A percentile compares a stretch with the other conserved stretches of the same genome.
Evolutionary conservation across 2,113 vertebrate species (phyloP).

Genomic region (Hystrix cristata): DNA sequence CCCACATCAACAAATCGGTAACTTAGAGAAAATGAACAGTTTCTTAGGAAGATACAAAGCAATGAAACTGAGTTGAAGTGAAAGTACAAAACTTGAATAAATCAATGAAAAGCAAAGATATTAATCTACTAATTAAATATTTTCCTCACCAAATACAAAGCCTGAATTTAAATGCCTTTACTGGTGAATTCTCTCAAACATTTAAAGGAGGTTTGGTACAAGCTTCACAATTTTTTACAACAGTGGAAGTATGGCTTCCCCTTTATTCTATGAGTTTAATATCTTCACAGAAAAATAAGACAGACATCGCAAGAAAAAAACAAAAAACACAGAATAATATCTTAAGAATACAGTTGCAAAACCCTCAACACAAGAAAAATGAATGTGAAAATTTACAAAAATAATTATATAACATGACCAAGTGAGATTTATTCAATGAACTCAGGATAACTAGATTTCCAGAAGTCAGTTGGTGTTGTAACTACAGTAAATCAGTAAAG

Average conservation of each 20-base stretch:
- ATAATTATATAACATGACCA: not conserved
- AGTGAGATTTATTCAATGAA: not conserved
- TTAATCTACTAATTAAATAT: not conserved
- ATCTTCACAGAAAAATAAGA: not conserved
- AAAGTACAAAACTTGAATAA: not conserved
- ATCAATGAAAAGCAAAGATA: not conserved
- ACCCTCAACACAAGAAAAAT: not conserved
- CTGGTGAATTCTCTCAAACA: conserved; percentile 24
- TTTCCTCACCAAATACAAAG: not conserved
- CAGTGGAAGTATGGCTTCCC: not conserved
- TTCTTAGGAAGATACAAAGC: not conserved
- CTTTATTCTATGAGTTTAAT: not conserved
- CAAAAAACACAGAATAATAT: not conserved
- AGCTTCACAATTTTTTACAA: not conserved
- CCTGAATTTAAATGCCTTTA: not conserved
- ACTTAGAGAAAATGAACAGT: not conserved
- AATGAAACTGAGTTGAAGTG: not conserved
- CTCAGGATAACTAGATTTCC: not conserved
- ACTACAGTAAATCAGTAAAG: not conserved
- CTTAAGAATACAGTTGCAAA: not conserved
- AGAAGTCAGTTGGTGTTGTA: not conserved
- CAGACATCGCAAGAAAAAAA: not conserved
- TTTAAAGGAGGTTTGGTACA: not conserved
- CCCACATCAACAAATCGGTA: not conserved
- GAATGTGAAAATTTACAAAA: not conserved